phyloP scores from a whole-genome alignment of 2,888 invertebrate genomes.

The Mongoloraphidia duomilia region DNA sequence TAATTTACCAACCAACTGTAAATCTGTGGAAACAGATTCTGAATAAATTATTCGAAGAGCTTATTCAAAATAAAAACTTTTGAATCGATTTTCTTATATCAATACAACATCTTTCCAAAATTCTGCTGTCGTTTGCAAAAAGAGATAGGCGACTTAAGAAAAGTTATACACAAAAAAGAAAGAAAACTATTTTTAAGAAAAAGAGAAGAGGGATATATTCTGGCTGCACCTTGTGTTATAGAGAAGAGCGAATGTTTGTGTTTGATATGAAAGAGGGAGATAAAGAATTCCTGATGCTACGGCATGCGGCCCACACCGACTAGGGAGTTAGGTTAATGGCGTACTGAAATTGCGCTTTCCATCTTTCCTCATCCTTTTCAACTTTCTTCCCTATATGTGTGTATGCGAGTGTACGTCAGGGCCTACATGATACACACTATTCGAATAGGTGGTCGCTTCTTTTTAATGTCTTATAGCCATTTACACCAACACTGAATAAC shows the following conservation, averaged over 20 bases:
- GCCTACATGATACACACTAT: conserved; percentile 16
- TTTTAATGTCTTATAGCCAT: too few relatives aligned
- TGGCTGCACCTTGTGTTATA: conserved; percentile 13
- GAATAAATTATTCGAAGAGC: too few relatives aligned
- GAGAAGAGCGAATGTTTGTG: conserved; percentile 16
- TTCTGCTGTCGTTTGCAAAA: conserved; percentile 1
- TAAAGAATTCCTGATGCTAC: conserved; percentile 16
- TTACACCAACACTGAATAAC: too few relatives aligned
- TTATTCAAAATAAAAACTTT: too few relatives aligned
- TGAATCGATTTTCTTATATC: background rate
- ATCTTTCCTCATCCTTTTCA: conserved; percentile 38
- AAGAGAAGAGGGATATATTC: background rate
- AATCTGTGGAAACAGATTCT: too few relatives aligned
- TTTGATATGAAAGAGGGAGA: conserved; percentile 11
- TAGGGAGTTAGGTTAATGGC: conserved; percentile 49
- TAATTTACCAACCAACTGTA: too few relatives aligned
- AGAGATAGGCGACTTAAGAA: background rate
- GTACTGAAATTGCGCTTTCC: conserved; percentile 58
- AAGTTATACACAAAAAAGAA: background rate
- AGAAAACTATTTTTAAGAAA: background rate
- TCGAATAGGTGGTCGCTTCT: too few relatives aligned
- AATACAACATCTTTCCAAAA: conserved; percentile 7
- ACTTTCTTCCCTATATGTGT: conserved; percentile 30
- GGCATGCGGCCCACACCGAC: conserved; percentile 37
- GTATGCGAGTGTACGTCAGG: conserved; percentile 16